Conservation (phyloP, 2,113 vertebrate genomes). For the Pseudois nayaur region DNA sequence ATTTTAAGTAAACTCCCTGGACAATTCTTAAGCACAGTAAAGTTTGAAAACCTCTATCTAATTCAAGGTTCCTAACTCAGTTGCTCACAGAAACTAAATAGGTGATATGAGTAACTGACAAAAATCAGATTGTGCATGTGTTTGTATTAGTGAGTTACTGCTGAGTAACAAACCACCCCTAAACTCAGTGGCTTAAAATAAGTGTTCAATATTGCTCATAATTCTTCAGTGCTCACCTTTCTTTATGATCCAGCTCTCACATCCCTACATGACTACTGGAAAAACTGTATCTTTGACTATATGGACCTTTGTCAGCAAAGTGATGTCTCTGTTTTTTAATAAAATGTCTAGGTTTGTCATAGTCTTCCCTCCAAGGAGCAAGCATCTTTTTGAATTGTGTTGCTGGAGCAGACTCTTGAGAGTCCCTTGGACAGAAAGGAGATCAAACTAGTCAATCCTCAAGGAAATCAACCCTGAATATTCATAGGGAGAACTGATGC, state of each 20-base stretch:
- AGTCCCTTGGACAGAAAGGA: not conserved
- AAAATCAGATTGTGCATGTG: not conserved
- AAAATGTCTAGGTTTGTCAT: not conserved
- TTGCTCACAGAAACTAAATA: not conserved
- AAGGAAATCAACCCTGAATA: not conserved
- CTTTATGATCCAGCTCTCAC: not conserved
- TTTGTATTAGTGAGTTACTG: not conserved
- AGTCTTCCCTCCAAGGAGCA: not conserved
- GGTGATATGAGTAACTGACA: not conserved
- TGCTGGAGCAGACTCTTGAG: not conserved
- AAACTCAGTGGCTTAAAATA: not conserved
- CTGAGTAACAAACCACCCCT: not conserved
- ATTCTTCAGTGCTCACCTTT: not conserved
- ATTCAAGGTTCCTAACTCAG: not conserved
- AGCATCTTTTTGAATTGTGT: not conserved
- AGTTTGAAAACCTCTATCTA: not conserved
- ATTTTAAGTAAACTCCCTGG: not conserved
- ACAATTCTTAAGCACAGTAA: not conserved
- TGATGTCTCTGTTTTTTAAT: not conserved
- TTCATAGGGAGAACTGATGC: not conserved
- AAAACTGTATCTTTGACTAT: not conserved
- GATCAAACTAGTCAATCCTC: not conserved
- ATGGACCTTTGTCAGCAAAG: not conserved
- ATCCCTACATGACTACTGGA: not conserved
- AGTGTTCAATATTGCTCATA: not conserved